Conservation (phyloP, 2,797 vertebrate genomes). For the Pseudocheirus occidentalis region DNA sequence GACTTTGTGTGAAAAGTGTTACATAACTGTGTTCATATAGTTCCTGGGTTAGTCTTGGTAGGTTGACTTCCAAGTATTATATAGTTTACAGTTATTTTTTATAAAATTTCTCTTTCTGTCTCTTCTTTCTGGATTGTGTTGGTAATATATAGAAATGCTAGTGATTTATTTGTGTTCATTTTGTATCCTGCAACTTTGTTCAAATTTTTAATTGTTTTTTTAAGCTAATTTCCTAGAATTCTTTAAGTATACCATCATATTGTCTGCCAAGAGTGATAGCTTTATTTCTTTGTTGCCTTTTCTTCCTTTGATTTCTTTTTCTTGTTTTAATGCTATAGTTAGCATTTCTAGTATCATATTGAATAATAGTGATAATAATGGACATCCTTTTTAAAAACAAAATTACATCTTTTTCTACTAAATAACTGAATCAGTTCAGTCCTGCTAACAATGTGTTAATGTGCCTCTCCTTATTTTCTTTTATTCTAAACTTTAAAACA, state of each 20-base stretch:
- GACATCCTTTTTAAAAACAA: neutral
- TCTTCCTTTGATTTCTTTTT: neutral
- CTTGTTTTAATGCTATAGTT: neutral
- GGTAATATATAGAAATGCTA: neutral
- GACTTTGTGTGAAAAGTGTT: neutral
- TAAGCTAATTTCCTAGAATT: neutral
- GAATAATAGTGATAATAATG: neutral
- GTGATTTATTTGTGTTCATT: neutral
- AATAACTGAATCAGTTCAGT: neutral
- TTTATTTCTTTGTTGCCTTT: neutral
- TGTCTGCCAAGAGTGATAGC: neutral
- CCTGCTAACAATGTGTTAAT: neutral
- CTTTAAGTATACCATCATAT: neutral
- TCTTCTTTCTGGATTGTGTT: neutral
- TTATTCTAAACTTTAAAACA: neutral
- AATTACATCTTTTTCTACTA: neutral
- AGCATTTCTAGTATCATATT: neutral
- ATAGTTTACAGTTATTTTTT: neutral
- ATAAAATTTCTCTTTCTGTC: neutral
- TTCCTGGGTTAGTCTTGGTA: neutral
- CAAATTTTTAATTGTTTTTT: neutral
- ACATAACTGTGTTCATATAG: neutral
- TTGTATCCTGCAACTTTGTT: neutral
- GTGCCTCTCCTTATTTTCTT: neutral
- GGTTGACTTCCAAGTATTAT: neutral